Evolutionary conservation across 1,140 invertebrate genomes (phyloP), one percentile per base, ranked within the genome.

Genomic region (Drosophila trapezifrons): DNA sequence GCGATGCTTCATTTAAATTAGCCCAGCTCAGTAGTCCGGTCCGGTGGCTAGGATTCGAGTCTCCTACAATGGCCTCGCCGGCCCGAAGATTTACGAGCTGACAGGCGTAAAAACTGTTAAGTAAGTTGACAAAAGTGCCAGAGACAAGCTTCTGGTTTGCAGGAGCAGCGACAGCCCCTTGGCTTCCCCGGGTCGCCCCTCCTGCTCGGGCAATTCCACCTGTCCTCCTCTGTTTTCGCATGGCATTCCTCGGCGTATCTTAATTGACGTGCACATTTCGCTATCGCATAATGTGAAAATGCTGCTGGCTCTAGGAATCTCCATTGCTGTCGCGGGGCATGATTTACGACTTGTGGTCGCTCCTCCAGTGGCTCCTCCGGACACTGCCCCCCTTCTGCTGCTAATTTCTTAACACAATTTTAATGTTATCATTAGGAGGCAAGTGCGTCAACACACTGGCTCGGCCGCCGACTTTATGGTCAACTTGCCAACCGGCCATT

Each of bases 401-500:
- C 84, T 89, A 89, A 89, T 89, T 89, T 89, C 84, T 89, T 89
- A 89, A 89, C 84, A 89, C 84, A 89, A 89, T 89, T 89, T 84
- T 89, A 89, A 89, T 89, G 84, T 90, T 89, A 89, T 89, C 84
- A 89, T 89, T 89, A 89, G 80, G 56, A 83, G 79, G 64, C 79
- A 76, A 87, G 77, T 83, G 72, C 76, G 72, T 83, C 64, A 83
- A 75, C 81, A 71, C 46, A 32, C 49, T 29, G n/a, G 57, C 22
- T 63, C 32, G 42, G 37, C 38, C n/a, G 12, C 1, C 7, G 52
- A 60, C 37, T 76, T 85, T 85, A 84, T 84, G 66, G 80, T 57
- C 72, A 65, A 56, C 37, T 60, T 58, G 49, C 43, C 51, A 17
- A 40, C 35, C 15, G 65, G 45, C 83, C 84, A 87, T 87, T 80